phyloP scores from a whole-genome alignment of 1,140 invertebrate genomes.

The Planococcus citri region DNA sequence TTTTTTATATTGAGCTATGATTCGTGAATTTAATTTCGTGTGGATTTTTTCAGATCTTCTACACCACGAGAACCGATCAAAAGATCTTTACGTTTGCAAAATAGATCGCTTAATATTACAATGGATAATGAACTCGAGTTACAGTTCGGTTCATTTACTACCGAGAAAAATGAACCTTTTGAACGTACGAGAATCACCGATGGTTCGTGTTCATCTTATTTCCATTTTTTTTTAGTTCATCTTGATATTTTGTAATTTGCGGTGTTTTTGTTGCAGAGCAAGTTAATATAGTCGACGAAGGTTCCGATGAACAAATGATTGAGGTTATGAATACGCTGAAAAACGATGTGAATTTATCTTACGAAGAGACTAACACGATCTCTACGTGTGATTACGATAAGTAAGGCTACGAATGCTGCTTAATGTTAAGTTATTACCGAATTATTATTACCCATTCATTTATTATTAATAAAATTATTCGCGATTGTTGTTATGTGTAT shows the following conservation, averaged over 20 bases:
- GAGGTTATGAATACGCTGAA: neutral
- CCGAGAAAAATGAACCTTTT: neutral
- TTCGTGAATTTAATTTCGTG: neutral
- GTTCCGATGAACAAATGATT: neutral
- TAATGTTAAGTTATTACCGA: neutral
- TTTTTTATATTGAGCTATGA: too few species aligned
- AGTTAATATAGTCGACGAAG: neutral
- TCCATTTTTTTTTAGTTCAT: neutral
- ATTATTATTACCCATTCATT: neutral
- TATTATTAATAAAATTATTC: neutral
- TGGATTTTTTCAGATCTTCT: neutral
- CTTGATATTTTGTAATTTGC: too few species aligned
- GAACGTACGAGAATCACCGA: neutral
- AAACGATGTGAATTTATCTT: neutral
- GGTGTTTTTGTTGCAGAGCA: neutral
- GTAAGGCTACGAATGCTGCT: too few species aligned
- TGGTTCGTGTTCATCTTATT: neutral
- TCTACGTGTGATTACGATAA: neutral
- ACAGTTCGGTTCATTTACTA: neutral
- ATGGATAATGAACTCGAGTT: neutral
- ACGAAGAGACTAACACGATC: constrained; percentile 9
- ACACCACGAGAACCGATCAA: neutral
- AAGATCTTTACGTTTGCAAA: neutral
- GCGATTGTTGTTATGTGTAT: too few species aligned
- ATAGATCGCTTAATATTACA: neutral